Percentiles rank a stretch among this genome's conserved stretches.
phyloP scores from a whole-genome alignment of 2,113 vertebrate species.

The Sminthopsis crassicaudata region DNA sequence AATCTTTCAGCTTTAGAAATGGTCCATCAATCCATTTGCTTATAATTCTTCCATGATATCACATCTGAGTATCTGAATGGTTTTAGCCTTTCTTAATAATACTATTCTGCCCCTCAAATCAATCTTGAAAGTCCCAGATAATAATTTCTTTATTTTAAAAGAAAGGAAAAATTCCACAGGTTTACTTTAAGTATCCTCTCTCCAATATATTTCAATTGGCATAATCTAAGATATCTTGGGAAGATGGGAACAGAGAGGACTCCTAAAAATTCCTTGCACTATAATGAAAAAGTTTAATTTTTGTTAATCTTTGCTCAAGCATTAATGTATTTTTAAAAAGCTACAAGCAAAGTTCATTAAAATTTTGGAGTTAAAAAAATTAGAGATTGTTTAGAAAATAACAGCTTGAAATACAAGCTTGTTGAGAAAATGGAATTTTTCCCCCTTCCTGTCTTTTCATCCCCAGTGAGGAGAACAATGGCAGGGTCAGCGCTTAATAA shows the following conservation, averaged over 20 bases:
- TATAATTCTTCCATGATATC: neutral
- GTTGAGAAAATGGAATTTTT: neutral
- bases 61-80: neutral
- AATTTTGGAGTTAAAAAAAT: neutral
- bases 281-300: neutral
- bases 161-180: neutral
- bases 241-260: neutral
- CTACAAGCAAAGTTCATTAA: neutral
- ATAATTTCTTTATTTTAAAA: neutral
- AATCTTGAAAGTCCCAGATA: neutral
- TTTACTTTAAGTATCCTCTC: constrained; percentile 18
- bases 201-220: neutral
- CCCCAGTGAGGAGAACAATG: neutral
- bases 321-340: neutral
- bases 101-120: neutral
- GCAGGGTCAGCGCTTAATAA: neutral
- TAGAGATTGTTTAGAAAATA: neutral
- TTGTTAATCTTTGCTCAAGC: neutral
- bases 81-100: constrained; percentile 6
- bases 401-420: neutral
- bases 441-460: neutral
- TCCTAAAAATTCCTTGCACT: neutral
- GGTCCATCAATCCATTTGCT: neutral
- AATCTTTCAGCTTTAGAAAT: constrained; percentile 16
- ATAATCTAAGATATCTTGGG: constrained; percentile 20